Evolutionary conservation across 2,888 invertebrate genomes (phyloP), one percentile per base, ranked within the genome.

Genomic region (Pimpla rufipes): DNA sequence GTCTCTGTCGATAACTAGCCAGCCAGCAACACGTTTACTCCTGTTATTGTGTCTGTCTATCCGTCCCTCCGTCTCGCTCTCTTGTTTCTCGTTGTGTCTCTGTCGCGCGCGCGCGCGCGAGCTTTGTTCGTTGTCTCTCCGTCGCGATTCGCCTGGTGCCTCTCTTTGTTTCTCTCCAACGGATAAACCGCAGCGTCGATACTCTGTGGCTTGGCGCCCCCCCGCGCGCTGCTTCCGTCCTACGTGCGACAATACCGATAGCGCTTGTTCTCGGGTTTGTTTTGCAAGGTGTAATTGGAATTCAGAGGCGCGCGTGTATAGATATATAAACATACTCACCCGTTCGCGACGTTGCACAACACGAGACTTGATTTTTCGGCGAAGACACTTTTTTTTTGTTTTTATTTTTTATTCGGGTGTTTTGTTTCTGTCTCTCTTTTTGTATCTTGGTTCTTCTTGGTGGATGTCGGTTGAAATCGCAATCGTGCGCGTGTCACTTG

Each of bases 121-220:
- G 5, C 5, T 47, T 47, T 5, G 13, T n/a, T n/a, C n/a, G n/a
- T n/a, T 47, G n/a, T n/a, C 37, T 62, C 62, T 62, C 62, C 16
- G 16, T 62, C 62, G n/a, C n/a, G 35, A 5, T 37, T 62, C 62
- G n/a, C 62, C n/a, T n/a, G 16, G 5, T 62, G 11, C 10, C 16
- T 62, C 62, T 37, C 62, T 62, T 50, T 50, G 47, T 67, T 42
- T 35, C 67, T 35, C 67, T 47, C 50, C 29, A 52, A 62, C 10
- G 78, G 70, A 74, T 78, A 68, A 81, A 80, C 77, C 83, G 47
- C 77, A 74, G 50, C 47, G 42, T 81, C 80, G 80, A 84, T 74
- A 80, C 78, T 75, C 74, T 50, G 50, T 40, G 74, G 74, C 70
- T 78, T 64, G 70, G 52, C 5, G 3, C 29, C 29, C 29, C 5